These are phyloP conservation scores for Megalops cyprinoides DNA, from an alignment of 2,797 vertebrate genomes.

Conservation along the genomic window DNA sequence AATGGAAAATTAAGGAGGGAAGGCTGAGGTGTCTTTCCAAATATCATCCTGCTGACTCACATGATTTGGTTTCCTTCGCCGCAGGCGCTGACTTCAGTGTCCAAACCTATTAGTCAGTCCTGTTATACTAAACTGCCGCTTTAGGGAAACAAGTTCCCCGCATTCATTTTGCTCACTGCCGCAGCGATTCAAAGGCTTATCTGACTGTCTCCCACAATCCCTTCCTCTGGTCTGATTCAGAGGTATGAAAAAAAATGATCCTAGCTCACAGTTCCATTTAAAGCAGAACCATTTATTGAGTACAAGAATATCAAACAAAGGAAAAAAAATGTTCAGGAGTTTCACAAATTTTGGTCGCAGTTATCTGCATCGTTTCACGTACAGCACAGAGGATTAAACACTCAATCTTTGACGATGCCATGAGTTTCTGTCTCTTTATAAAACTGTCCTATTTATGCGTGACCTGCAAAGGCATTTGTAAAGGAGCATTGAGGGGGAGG, in stretches of 20 bases:
- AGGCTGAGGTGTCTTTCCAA: slow-evolving; percentile 29
- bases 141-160: slow-evolving; percentile 68
- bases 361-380: slow-evolving; percentile 61
- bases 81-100: slow-evolving; percentile 67
- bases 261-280: slow-evolving; percentile 49
- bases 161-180: slow-evolving; percentile 69
- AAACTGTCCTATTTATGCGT: slow-evolving; percentile 58
- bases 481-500: slow-evolving; percentile 13
- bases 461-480: slow-evolving; percentile 58
- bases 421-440: slow-evolving; percentile 51
- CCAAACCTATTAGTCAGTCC: slow-evolving; percentile 73
- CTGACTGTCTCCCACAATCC: slow-evolving; percentile 41
- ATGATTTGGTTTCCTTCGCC: slow-evolving; percentile 66
- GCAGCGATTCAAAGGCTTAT: slow-evolving; percentile 64
- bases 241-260: slow-evolving; percentile 22
- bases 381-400: slow-evolving; percentile 66
- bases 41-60: slow-evolving; percentile 64
- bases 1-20: neutral
- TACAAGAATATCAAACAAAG: slow-evolving; percentile 82
- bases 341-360: slow-evolving; percentile 66
- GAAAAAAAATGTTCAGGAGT: slow-evolving; percentile 56
- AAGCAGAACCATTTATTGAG: slow-evolving; percentile 83
- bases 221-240: slow-evolving; percentile 25
- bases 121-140: slow-evolving; percentile 69
- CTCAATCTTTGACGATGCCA: slow-evolving; percentile 55